phyloP scores from a whole-genome alignment of 2,888 invertebrate species.

The Laothoe populi region DNA sequence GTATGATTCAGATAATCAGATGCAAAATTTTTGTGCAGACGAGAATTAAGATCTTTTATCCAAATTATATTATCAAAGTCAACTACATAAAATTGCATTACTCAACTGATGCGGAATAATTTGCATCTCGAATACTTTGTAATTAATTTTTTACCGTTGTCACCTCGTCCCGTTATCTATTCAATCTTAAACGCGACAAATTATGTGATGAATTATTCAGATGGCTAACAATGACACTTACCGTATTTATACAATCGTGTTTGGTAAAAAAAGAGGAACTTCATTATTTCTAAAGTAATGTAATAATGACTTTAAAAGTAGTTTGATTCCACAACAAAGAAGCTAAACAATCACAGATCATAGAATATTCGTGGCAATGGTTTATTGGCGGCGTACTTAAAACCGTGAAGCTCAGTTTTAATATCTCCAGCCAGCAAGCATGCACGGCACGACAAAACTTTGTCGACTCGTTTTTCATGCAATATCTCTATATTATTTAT shows the following conservation, averaged over 20 bases:
- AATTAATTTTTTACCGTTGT: not conserved
- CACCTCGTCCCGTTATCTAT: constrained; percentile 9
- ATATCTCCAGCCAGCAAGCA: too few relatives aligned
- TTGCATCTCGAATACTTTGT: not conserved
- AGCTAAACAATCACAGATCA: not conserved
- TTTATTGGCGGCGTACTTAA: too few relatives aligned
- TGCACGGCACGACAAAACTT: too few relatives aligned
- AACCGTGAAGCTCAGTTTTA: too few relatives aligned
- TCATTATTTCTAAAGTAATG: not conserved
- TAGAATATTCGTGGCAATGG: too few relatives aligned
- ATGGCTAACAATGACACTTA: not conserved
- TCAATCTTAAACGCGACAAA: constrained; percentile 9
- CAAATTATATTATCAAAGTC: too few relatives aligned
- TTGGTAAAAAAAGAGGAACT: not conserved
- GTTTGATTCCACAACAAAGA: not conserved
- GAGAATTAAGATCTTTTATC: too few relatives aligned
- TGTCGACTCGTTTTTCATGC: too few relatives aligned
- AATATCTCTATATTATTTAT: too few relatives aligned
- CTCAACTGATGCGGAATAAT: not conserved
- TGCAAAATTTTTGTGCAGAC: too few relatives aligned
- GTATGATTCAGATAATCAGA: too few relatives aligned
- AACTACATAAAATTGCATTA: not conserved
- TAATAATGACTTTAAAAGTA: not conserved
- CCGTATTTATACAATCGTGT: not conserved
- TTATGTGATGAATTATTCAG: not conserved